A percentile compares a stretch with the other conserved stretches of the same genome.
Evolutionary conservation across 2,888 invertebrate genomes (phyloP).

Genomic region (Lycaena phlaeas): DNA sequence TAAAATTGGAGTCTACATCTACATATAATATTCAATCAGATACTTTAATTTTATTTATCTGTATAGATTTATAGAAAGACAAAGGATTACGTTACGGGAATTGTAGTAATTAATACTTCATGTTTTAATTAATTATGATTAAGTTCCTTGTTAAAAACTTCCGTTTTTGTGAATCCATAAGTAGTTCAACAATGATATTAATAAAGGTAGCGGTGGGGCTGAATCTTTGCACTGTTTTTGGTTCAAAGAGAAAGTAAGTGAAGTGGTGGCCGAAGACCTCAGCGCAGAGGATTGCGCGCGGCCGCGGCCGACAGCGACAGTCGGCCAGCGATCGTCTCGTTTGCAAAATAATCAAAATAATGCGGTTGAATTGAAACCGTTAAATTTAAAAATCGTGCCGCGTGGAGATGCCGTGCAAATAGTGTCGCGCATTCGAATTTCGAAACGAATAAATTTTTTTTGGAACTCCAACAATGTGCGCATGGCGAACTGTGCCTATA

Average conservation of each 20-base stretch:
- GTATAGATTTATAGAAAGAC: too few relatives aligned
- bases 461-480: conserved; percentile 55
- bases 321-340: conserved; percentile 46
- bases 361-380: conserved; percentile 50
- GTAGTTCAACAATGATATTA: too few relatives aligned
- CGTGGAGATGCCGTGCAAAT: conserved; percentile 61
- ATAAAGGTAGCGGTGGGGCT: conserved; percentile 28
- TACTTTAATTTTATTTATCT: too few relatives aligned
- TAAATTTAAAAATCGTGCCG: conserved; percentile 50
- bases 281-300: conserved; percentile 53
- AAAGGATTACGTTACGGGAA: too few relatives aligned
- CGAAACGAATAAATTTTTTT: neutral
- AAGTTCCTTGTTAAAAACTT: too few relatives aligned
- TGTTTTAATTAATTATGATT: too few relatives aligned
- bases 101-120: too few relatives aligned
- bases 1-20: too few relatives aligned
- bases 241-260: conserved; percentile 57
- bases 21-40: too few relatives aligned
- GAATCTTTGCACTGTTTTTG: conserved; percentile 33
- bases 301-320: conserved; percentile 65
- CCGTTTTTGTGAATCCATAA: too few relatives aligned
- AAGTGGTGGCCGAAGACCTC: conserved; percentile 60
- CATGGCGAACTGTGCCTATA: conserved; percentile 59
- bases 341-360: conserved; percentile 66
- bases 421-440: conserved; percentile 16